Conservation (phyloP, 2,797 vertebrate genomes). For the Rhabdomys pumilio region DNA sequence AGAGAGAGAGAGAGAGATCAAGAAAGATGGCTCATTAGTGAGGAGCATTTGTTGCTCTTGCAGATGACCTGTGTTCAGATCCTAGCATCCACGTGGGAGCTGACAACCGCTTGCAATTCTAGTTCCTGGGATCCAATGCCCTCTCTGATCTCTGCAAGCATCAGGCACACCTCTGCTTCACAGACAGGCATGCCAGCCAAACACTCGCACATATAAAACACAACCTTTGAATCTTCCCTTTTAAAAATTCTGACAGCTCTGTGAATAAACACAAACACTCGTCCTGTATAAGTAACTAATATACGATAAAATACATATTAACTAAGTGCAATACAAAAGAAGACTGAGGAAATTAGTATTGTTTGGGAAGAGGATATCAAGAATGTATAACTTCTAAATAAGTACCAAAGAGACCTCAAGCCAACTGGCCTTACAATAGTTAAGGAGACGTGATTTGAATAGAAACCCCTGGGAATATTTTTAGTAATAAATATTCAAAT, state of each 20-base stretch:
- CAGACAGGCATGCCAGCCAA: background rate
- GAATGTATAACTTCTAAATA: constrained; percentile 53
- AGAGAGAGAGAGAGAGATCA: too few relatives aligned
- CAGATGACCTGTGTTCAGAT: background rate
- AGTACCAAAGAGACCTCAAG: constrained; percentile 62
- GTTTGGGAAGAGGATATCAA: constrained; percentile 27
- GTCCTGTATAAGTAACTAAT: constrained; percentile 1
- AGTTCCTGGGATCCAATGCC: background rate
- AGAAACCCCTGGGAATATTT: constrained; percentile 34
- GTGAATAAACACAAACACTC: background rate
- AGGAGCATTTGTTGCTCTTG: background rate
- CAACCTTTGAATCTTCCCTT: background rate
- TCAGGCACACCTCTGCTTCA: background rate
- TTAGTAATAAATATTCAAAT: constrained; percentile 77
- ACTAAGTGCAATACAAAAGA: constrained; percentile 53
- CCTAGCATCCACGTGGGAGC: too few relatives aligned
- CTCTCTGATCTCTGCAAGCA: background rate
- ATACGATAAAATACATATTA: constrained; percentile 43
- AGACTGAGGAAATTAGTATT: constrained; percentile 54
- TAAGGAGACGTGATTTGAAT: constrained; percentile 68
- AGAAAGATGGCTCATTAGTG: background rate
- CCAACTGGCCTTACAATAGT: constrained; percentile 56
- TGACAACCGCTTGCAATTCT: too few relatives aligned
- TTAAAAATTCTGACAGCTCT: background rate
- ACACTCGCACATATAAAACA: background rate